Evolutionary conservation across 2,888 invertebrate species (phyloP).

Genomic region (Dicycla oo): DNA sequence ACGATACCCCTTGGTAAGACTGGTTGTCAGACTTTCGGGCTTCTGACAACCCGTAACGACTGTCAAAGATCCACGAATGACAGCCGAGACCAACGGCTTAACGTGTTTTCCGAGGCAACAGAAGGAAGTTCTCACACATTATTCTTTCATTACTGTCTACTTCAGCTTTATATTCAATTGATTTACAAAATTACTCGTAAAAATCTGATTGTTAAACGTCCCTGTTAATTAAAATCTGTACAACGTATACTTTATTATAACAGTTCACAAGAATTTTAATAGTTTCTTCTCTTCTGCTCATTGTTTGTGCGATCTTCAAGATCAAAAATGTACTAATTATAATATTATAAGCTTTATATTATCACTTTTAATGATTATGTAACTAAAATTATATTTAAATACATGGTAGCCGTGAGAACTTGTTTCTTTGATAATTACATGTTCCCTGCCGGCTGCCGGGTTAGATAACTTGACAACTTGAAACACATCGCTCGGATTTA

Average conservation of each 20-base stretch:
- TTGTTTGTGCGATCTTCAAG: constrained; percentile 55
- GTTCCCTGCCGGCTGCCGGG: constrained; percentile 50
- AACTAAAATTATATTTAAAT: constrained; percentile 36
- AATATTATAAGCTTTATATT: constrained; percentile 24
- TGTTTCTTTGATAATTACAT: constrained; percentile 63
- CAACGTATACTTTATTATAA: constrained; percentile 22
- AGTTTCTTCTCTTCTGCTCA: constrained; percentile 52
- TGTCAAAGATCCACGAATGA: no score
- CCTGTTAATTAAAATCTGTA: constrained; percentile 26
- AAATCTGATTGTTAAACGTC: constrained; percentile 35
- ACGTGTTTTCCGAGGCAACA: no score
- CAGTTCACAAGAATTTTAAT: constrained; percentile 44
- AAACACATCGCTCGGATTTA: constrained; percentile 28
- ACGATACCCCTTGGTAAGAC: no score
- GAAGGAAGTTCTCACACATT: constrained; percentile 45
- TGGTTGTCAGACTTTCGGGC: no score
- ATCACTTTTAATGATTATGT: constrained; percentile 36
- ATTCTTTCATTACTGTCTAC: constrained; percentile 22
- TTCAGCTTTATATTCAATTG: constrained; percentile 49
- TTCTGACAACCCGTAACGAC: no score
- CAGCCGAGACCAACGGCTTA: no score
- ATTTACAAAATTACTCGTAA: constrained; percentile 35
- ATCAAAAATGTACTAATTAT: constrained; percentile 55
- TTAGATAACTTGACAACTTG: constrained; percentile 53
- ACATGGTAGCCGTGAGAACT: constrained; percentile 66